Percentiles rank a stretch among this genome's conserved stretches.
Evolutionary conservation across 1,140 invertebrate genomes (phyloP).

Genomic region (Spodoptera litura): DNA sequence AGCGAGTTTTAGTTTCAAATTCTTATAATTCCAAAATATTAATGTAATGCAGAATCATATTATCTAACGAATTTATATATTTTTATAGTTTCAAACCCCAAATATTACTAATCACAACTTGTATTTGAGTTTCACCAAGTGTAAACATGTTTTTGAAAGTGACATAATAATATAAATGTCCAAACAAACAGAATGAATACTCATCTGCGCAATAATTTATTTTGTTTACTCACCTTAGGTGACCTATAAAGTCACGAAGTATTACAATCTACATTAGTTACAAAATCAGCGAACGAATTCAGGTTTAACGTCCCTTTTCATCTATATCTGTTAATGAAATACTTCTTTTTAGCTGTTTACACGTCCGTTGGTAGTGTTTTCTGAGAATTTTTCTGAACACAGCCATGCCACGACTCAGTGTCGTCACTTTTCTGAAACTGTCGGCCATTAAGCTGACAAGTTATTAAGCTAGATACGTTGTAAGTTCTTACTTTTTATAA

Average conservation of each 20-base stretch:
- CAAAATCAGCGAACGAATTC: neutral
- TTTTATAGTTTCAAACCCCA: too few relatives aligned
- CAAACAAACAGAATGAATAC: neutral
- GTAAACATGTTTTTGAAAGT: too few relatives aligned
- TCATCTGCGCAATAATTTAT: neutral
- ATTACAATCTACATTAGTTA: neutral
- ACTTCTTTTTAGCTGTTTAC: too few relatives aligned
- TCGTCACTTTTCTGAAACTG: conserved; percentile 15
- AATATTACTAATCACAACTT: too few relatives aligned
- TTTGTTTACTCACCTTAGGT: neutral
- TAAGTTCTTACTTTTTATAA: neutral
- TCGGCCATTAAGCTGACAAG: conserved; percentile 22
- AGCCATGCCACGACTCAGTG: conserved; percentile 2
- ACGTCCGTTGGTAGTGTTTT: too few relatives aligned
- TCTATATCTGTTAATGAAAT: neutral
- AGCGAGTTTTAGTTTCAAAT: too few relatives aligned
- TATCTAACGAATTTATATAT: too few relatives aligned
- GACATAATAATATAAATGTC: neutral
- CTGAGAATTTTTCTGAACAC: neutral
- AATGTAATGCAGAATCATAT: too few relatives aligned
- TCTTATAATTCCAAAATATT: too few relatives aligned
- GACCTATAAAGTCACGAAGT: neutral
- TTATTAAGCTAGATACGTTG: conserved; percentile 21
- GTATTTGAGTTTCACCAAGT: too few relatives aligned
- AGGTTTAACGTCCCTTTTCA: neutral